Conservation (phyloP, 2,888 invertebrate genomes). For the Xanthorhoe spadicearia region DNA sequence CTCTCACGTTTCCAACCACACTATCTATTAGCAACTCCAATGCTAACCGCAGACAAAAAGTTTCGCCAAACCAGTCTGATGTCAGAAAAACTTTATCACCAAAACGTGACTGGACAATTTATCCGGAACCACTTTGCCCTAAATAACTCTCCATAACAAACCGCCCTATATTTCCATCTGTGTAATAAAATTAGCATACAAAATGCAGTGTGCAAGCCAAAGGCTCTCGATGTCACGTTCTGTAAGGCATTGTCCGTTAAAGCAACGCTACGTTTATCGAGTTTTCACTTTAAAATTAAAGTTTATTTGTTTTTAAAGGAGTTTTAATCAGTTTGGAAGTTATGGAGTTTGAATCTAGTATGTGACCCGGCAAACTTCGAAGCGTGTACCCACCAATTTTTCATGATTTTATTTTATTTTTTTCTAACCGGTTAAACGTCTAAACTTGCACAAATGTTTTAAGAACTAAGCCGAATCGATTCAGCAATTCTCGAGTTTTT, state of each 20-base stretch:
- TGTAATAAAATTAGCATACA: slow-evolving; percentile 66
- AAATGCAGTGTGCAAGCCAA: slow-evolving; percentile 55
- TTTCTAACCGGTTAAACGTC: no score
- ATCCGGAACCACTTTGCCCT: slow-evolving; percentile 8
- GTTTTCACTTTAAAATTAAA: background rate
- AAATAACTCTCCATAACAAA: slow-evolving; percentile 22
- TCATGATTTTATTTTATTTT: no score
- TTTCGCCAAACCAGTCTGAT: background rate
- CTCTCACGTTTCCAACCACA: no score
- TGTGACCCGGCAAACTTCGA: no score
- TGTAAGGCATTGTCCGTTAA: slow-evolving; percentile 9
- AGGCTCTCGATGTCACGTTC: slow-evolving; percentile 33
- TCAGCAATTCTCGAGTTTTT: no score
- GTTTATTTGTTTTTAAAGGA: background rate
- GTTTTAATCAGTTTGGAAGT: no score
- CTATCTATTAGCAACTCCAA: no score
- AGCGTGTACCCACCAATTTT: no score
- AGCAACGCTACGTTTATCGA: background rate
- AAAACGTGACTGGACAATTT: slow-evolving; percentile 16
- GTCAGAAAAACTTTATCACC: slow-evolving; percentile 12
- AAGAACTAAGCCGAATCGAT: no score
- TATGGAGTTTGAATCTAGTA: no score
- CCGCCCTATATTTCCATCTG: slow-evolving; percentile 58
- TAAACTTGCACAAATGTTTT: no score
- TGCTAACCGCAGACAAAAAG: background rate